Base-by-base conservation (phyloP, 2,113 vertebrate genomes). In the Acrocephalus arundinaceus region DNA sequence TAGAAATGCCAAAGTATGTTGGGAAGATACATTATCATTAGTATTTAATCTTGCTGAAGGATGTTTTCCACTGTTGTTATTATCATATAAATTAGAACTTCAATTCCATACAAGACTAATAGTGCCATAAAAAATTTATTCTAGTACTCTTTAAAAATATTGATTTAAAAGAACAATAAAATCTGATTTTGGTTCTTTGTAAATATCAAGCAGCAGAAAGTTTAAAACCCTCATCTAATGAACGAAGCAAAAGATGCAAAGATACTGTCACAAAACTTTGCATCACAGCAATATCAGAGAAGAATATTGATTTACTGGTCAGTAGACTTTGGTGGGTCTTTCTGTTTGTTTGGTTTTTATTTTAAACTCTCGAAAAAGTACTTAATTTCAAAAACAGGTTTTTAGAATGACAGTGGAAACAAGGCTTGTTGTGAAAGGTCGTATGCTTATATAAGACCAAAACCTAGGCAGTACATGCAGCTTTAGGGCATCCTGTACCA, bases 121-220 rank as follows among this genome's bases (percentile, higher is more conserved):
- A 91, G 75, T 49, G 43, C 51, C 90, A 97, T 97, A 94, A 96
- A 97, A 82, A 41, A 85, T 24, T 96, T 96, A 78, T 93, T 94
- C 57, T 46, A 72, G 54, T 51, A 94, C 33, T 94, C 59, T 90
- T 95, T 94, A 78, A 96, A 97, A 95, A 81, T 87, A 94, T 93
- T 93, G 77, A 93, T 96, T 97, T 96, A 90, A 94, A 97, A 87
- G 35, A 96, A 92, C 67, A 97, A 92, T 95, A 97, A 90, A 95
- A 92, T 94, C 54, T 96, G 71, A 90, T 85, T 94, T 90, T 91
- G 54, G 52, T 92, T 97, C 46, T 78, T 95, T 71, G 76, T 95
- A 95, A 98, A 97, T 85, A 97, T 59, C 85, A 94, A 95, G 85
- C 79, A 91, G 46, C 11, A 41, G 31, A 62, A 87, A 81, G 54